Evolutionary conservation across 2,113 vertebrate species (phyloP), one percentile per base, ranked within the genome.

Genomic region (Oryzias melastigma): DNA sequence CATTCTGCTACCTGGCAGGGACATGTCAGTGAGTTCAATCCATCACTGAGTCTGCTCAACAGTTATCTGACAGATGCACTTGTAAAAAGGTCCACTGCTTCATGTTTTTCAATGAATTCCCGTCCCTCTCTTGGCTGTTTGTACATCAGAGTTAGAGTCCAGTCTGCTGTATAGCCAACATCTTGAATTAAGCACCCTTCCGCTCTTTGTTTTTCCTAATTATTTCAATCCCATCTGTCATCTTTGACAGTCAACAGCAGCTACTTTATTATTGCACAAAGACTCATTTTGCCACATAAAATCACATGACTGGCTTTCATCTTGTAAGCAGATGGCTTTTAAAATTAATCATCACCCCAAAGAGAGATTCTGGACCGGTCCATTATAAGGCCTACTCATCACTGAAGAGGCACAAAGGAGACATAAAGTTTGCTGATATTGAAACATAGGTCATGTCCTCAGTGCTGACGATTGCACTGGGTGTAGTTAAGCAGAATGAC

Each of bases 101-200:
- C 80, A 71, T 83, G 81, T 83, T 87, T 87, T 82, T 81, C 80
- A 89, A 85, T 85, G 81, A 82, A 74, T 85, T 82, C 56, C 68
- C 78, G 71, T 78, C 64, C 67, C 48, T 43, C 55, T 72, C 62
- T 68, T 19, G 20, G 44, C 71, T 81, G 72, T 84, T 89, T 88
- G 80, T 82, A 83, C 68, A 71, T 88, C 86, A 88, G 77, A 76
- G 71, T 71, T 57, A 58, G 71, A 75, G 75, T 77, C 43, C 65
- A 46, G 72, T 60, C 63, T 64, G 73, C 57, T 78, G 70, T 62
- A 64, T 58, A 45, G 61, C 52, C 42, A 66, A 75, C 58, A 73
- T 75, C 65, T 68, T 60, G 35, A 82, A 77, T 78, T 58, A 70
- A 72, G 72, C 59, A n/a, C 7, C 41, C 22, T 22, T 58, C 61